phyloP scores from a whole-genome alignment of 1,140 invertebrate genomes.

The Zaprionus capensis region DNA sequence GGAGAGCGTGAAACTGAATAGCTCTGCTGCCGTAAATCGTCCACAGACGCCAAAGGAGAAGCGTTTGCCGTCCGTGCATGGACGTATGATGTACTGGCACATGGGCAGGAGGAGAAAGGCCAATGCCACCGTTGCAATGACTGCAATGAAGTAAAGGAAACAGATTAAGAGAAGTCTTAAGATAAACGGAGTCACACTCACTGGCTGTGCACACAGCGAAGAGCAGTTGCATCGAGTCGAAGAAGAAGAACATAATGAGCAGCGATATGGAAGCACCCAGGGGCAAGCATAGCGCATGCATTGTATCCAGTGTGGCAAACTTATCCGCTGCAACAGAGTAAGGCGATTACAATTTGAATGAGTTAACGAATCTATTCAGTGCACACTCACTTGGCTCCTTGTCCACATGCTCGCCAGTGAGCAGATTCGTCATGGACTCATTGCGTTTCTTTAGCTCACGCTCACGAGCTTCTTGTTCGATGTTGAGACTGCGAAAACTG shows the following conservation, averaged over 20 bases:
- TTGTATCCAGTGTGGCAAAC: slow-evolving; percentile 93
- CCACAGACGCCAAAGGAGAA: slow-evolving; percentile 96
- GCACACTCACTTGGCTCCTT: slow-evolving; percentile 79
- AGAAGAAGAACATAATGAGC: slow-evolving; percentile 99
- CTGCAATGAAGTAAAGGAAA: slow-evolving; percentile 85
- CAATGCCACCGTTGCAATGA: slow-evolving; percentile 97
- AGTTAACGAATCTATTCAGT: not conserved
- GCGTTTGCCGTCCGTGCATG: slow-evolving; percentile 93
- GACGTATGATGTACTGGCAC: slow-evolving; percentile 97
- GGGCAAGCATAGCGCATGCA: slow-evolving; percentile 98
- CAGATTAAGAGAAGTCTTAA: slow-evolving; percentile 15
- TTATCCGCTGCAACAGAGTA: slow-evolving; percentile 64
- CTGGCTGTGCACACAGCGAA: slow-evolving; percentile 99
- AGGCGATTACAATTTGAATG: not conserved
- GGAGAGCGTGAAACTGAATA: slow-evolving; percentile 96
- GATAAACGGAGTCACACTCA: slow-evolving; percentile 85
- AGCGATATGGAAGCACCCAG: slow-evolving; percentile 97
- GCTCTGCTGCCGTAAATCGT: slow-evolving; percentile 95
- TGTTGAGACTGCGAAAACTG: slow-evolving; percentile 95
- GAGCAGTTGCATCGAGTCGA: slow-evolving; percentile 98
- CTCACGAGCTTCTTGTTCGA: slow-evolving; percentile 96
- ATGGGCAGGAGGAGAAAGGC: slow-evolving; percentile 97
- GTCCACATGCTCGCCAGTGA: slow-evolving; percentile 84
- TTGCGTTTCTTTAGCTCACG: slow-evolving; percentile 91
- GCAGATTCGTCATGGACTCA: slow-evolving; percentile 85